Percentiles rank a stretch among this genome's conserved stretches.
Evolutionary conservation across 2,797 vertebrate species (phyloP).

Genomic region (Mionectes olivaceus): DNA sequence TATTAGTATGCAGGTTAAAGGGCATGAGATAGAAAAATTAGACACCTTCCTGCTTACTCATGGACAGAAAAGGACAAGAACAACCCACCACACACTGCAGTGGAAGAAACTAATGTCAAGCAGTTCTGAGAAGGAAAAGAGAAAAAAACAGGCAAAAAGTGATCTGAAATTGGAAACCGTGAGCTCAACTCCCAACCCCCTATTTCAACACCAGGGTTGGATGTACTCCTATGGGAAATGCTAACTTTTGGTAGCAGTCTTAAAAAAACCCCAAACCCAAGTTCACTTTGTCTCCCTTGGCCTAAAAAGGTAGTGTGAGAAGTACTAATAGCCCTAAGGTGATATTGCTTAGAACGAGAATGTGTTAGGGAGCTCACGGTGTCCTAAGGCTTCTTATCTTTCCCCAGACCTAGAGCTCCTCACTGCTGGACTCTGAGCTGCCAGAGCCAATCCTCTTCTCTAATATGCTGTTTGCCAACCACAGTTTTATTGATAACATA

Average conservation of each 20-base stretch:
- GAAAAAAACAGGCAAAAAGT: background rate
- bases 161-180: background rate
- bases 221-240: background rate
- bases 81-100: background rate
- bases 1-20: background rate
- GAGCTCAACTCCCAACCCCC: background rate
- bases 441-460: background rate
- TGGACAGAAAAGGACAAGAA: background rate
- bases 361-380: background rate
- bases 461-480: background rate
- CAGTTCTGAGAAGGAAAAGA: background rate
- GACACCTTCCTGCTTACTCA: background rate
- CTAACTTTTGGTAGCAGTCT: background rate
- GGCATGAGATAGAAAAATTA: background rate
- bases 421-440: background rate
- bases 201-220: background rate
- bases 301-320: background rate
- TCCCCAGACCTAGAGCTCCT: background rate
- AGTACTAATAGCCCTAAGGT: background rate
- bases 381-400: background rate
- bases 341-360: background rate
- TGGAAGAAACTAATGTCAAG: background rate
- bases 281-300: background rate
- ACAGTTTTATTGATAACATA: background rate
- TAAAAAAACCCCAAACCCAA: background rate